Base-by-base conservation (phyloP, 2,113 vertebrate genomes). In the Clarias macrocephalus region DNA sequence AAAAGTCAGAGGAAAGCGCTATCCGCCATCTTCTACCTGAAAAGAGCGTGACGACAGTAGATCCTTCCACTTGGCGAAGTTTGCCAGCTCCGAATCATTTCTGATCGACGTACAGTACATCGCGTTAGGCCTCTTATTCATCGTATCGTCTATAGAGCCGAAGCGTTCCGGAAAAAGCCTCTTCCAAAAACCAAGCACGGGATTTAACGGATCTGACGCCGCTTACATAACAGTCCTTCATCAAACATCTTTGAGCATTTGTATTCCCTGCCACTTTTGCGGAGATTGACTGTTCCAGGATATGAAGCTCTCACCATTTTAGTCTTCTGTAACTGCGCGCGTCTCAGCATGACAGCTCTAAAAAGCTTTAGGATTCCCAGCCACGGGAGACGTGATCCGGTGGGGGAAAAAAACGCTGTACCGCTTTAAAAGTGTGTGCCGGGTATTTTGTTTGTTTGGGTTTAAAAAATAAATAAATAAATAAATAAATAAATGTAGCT, bases 221-320 rank as follows among this genome's bases (percentile, higher is more conserved):
- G 37, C 30, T 63, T 82, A 48, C 80, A 42, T 65, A 65, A 82
- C 52, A 66, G 60, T 82, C 62, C 59, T 82, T 82, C 62, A 16
- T 80, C 79, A 80, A 82, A 82, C 60, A 82, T 82, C 42, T 16
- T 82, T 65, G 59, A 82, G 33, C 23, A 62, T 60, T 77, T 65
- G 59, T 48, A 65, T 65, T 16, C 59, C 59, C 23, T 23, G 80
- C 37, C 60, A 18, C 7, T 82, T 82, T 15, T 0, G 37, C 21
- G 52, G 80, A 82, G 80, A 82, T 82, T 66, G 80, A 82, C 80
- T 82, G 80, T 65, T 65, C 80, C 80, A 82, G 59, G 60, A 82
- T 59, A 48, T 82, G 80, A 65, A 13, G 59, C 60, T 65, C 25
- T 65, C 33, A 66, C 13, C 6, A 65, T 82, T 42, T 65, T 25